These are phyloP conservation scores for Acestrorhynchus altus DNA, from an alignment of 2,797 vertebrate species.

Conservation along the genomic window DNA sequence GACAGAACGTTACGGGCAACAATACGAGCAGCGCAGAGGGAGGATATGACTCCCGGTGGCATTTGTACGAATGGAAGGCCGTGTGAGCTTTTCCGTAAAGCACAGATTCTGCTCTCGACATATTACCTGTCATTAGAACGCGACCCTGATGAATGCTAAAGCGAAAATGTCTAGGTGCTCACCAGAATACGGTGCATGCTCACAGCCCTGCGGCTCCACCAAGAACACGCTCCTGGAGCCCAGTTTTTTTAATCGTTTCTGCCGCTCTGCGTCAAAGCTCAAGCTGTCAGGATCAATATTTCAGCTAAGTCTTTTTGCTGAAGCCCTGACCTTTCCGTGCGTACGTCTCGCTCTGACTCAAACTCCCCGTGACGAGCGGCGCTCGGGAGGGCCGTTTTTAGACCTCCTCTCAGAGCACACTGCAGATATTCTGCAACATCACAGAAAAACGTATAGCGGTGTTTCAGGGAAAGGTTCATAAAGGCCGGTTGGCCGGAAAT, in stretches of 20 bases:
- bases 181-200: not conserved
- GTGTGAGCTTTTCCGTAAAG: constrained; percentile 21
- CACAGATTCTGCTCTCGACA: constrained; percentile 25
- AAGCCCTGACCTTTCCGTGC: constrained; percentile 79
- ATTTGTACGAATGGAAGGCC: constrained; percentile 45
- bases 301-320: constrained; percentile 75
- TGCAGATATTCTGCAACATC: not conserved
- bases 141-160: constrained; percentile 11
- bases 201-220: not conserved
- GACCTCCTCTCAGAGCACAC: constrained; percentile 20
- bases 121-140: constrained; percentile 39
- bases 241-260: constrained; percentile 58
- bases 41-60: constrained; percentile 31
- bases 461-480: not conserved
- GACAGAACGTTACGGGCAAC: constrained; percentile 9
- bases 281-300: constrained; percentile 78
- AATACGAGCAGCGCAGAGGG: constrained; percentile 18
- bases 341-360: constrained; percentile 74
- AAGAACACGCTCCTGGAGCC: not conserved
- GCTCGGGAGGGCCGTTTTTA: constrained; percentile 68
- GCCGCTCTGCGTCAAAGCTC: constrained; percentile 71
- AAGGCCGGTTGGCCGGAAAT: not conserved
- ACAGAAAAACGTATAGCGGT: not conserved
- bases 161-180: constrained; percentile 3
- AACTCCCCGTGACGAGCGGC: constrained; percentile 74